Percentiles rank a stretch among this genome's conserved stretches.
These are phyloP conservation scores for Criorhina ranunculi DNA, from an alignment of 2,888 invertebrate species.

Conservation along the genomic window DNA sequence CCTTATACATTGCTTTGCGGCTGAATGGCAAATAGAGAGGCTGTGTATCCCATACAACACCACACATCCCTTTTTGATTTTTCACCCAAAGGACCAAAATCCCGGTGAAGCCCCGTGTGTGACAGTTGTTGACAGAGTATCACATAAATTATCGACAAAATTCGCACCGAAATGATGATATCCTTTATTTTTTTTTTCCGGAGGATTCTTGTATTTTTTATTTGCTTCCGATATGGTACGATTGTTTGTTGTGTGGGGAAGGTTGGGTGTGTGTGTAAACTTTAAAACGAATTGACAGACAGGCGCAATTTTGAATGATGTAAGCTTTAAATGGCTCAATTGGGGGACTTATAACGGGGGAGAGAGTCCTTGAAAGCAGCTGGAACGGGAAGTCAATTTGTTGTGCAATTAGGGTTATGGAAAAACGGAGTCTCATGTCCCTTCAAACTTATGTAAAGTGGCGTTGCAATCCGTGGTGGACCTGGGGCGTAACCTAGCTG, in stretches of 20 bases:
- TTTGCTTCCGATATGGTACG: slow-evolving; percentile 43
- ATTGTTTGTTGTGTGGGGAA: slow-evolving; percentile 26
- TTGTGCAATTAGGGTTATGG: no score
- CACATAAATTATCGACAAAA: slow-evolving; percentile 73
- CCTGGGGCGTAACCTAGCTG: no score
- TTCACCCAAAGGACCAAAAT: slow-evolving; percentile 53
- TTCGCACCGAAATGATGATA: slow-evolving; percentile 51
- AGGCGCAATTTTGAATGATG: slow-evolving; percentile 27
- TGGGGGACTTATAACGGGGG: no score
- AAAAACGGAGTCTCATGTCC: no score
- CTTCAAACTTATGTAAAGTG: no score
- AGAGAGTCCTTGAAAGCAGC: no score
- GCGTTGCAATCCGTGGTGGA: no score
- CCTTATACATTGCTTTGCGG: slow-evolving; percentile 64
- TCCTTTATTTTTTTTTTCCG: slow-evolving; percentile 20
- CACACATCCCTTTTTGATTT: slow-evolving; percentile 50
- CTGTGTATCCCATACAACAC: neutral
- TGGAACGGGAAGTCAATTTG: no score
- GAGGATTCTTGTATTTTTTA: slow-evolving; percentile 26
- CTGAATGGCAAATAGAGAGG: slow-evolving; percentile 50
- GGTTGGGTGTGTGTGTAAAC: slow-evolving; percentile 8
- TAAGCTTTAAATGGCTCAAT: no score
- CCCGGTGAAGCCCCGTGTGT: slow-evolving; percentile 46
- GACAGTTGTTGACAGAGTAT: slow-evolving; percentile 74
- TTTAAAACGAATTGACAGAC: slow-evolving; percentile 58